phyloP scores from a whole-genome alignment of 2,113 vertebrate species.

The Ictalurus punctatus region DNA sequence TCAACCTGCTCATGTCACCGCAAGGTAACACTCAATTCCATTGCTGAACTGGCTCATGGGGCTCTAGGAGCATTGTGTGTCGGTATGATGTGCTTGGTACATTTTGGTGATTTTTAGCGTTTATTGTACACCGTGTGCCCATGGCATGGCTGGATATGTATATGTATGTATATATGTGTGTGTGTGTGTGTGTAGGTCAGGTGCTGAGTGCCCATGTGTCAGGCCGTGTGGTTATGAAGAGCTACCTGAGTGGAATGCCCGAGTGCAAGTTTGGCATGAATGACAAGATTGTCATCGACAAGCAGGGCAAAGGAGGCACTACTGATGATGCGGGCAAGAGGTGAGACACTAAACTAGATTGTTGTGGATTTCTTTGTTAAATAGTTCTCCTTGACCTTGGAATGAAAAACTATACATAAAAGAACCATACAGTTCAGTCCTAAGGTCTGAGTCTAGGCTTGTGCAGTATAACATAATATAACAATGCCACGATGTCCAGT shows the following conservation, averaged over 20 bases:
- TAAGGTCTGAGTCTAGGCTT: neutral
- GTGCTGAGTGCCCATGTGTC: slow-evolving; percentile 97
- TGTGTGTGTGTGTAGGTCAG: slow-evolving; percentile 77
- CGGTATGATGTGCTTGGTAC: neutral
- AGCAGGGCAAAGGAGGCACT: slow-evolving; percentile 95
- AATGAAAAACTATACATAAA: neutral
- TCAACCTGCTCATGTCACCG: slow-evolving; percentile 97
- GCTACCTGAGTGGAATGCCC: slow-evolving; percentile 98
- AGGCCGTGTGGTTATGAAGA: slow-evolving; percentile 98
- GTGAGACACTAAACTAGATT: slow-evolving; percentile 65
- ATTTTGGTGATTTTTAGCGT: neutral
- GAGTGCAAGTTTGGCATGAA: slow-evolving; percentile 99
- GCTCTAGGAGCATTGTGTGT: neutral
- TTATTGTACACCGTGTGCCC: neutral
- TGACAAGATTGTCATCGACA: slow-evolving; percentile 99
- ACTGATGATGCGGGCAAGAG: slow-evolving; percentile 94
- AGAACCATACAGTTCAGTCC: neutral
- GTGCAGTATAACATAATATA: neutral
- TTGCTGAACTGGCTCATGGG: neutral
- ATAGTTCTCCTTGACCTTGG: neutral
- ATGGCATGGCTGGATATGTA: neutral
- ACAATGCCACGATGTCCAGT: neutral
- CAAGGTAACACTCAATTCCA: slow-evolving; percentile 76
- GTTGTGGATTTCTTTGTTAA: neutral
- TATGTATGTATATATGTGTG: no score